Evolutionary conservation across 2,113 vertebrate genomes (phyloP), one percentile per base, ranked within the genome.

Genomic region (Sciurus niger): DNA sequence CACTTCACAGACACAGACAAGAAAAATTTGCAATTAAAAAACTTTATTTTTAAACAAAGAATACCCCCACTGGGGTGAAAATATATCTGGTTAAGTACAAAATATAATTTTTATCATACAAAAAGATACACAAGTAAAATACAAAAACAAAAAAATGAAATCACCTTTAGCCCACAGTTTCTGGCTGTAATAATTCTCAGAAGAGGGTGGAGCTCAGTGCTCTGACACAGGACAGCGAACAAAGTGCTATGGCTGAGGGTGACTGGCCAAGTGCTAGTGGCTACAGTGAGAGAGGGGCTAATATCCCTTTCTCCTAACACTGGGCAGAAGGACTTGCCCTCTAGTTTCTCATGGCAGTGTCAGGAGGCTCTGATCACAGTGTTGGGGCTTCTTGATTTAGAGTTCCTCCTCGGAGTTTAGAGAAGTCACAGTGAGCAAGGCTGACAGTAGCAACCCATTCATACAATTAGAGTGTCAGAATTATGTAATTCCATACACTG

Each of bases 91-190:
- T 86, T 96, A 96, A 94, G 96, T 98, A 98, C 78, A 98, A 98
- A 98, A 98, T 97, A 97, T 97, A 97, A 48, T 87, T 97, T 96
- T 94, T 53, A 79, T 76, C 87, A 96, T 98, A 98, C 96, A 98
- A 98, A 98, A 98, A 97, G 96, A 96, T 96, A 98, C 7, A 97
- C 76, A 96, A 84, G 90, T 85, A 68, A 94, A 96, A 97, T 94
- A 96, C 67, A 90, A 97, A 78, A 40, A 40, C 40, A 40, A 40
- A 80, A 60, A 94, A 32, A 40, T 6, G 37, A 95, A 94, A 85
- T 86, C 84, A 92, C 68, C 20, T 79, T 95, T 73, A 92, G 94
- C 82, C 92, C 84, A 89, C 80, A 87, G 67, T 93, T 91, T 93
- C 70, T 74, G 77, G 82, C 58, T 70, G 55, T 12, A 48, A 20